These are phyloP conservation scores for Macrophya alboannulata DNA, from an alignment of 2,888 invertebrate genomes.

Conservation along the genomic window DNA sequence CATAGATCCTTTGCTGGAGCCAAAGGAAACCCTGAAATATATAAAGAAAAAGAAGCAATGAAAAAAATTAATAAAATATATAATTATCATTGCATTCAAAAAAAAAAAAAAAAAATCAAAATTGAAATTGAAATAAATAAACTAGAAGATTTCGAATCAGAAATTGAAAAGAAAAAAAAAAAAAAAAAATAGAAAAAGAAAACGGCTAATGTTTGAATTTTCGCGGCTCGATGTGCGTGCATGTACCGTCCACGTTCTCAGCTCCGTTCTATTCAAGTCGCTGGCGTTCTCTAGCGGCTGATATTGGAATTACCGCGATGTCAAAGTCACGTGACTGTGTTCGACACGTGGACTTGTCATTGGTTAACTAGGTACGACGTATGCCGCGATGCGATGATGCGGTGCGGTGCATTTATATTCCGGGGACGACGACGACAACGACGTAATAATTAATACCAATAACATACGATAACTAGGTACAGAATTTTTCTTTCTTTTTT, in stretches of 20 bases:
- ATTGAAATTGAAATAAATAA: no score
- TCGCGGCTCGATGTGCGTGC: neutral
- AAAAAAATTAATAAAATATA: constrained; percentile 46
- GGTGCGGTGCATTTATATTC: neutral
- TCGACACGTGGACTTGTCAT: constrained; percentile 30
- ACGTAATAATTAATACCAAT: neutral
- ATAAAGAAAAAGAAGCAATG: constrained; percentile 53
- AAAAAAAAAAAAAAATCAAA: constrained; percentile 26
- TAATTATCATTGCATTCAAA: no score
- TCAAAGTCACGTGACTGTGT: constrained; percentile 68
- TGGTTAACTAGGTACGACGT: neutral
- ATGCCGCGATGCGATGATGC: neutral
- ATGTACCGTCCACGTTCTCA: neutral
- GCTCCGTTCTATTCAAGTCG: constrained; percentile 18
- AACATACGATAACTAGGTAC: neutral
- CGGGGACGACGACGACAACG: neutral
- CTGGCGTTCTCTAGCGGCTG: constrained; percentile 65
- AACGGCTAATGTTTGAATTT: neutral
- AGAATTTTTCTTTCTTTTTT: neutral
- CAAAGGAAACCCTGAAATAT: constrained; percentile 92
- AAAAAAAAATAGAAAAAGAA: constrained; percentile 43
- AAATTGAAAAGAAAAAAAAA: no score
- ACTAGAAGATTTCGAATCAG: no score
- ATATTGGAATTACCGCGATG: constrained; percentile 59
- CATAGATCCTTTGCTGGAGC: constrained; percentile 97